Evolutionary conservation across 1,140 invertebrate species (phyloP).

Genomic region (Cotesia typhae): DNA sequence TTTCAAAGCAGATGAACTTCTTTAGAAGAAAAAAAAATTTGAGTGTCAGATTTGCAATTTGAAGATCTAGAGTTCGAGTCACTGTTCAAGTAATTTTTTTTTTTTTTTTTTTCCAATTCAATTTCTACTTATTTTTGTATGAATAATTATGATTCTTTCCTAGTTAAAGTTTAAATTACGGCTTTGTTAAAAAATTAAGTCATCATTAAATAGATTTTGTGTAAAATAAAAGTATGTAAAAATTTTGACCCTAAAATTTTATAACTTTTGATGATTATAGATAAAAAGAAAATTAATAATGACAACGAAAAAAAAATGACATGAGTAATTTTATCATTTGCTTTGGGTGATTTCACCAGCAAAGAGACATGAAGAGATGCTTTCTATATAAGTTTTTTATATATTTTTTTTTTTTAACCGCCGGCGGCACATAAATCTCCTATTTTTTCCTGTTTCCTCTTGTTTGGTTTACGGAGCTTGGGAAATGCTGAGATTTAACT

Average conservation of each 20-base stretch:
- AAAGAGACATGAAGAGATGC: constrained; percentile 26
- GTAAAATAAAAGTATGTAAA: too few relatives aligned
- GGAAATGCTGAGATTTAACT: constrained; percentile 30
- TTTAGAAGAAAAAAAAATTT: too few relatives aligned
- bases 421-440: constrained; percentile 41
- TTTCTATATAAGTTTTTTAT: constrained; percentile 26
- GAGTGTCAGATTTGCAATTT: constrained; percentile 11
- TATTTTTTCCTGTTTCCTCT: constrained; percentile 27
- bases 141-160: not conserved
- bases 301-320: constrained; percentile 20
- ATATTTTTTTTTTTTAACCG: constrained; percentile 22
- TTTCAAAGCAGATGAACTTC: too few relatives aligned
- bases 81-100: constrained; percentile 67
- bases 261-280: too few relatives aligned
- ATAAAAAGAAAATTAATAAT: too few relatives aligned
- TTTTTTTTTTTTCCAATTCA: constrained; percentile 15
- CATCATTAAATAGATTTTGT: too few relatives aligned
- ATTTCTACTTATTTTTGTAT: constrained; percentile 18
- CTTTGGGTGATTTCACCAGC: not conserved
- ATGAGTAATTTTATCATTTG: constrained; percentile 29
- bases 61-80: constrained; percentile 72
- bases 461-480: not conserved
- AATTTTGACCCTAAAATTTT: too few relatives aligned
- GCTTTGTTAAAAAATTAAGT: too few relatives aligned
- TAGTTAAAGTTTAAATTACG: too few relatives aligned